Evolutionary conservation across 2,113 vertebrate species (phyloP).

Genomic region (Oryzias javanicus): DNA sequence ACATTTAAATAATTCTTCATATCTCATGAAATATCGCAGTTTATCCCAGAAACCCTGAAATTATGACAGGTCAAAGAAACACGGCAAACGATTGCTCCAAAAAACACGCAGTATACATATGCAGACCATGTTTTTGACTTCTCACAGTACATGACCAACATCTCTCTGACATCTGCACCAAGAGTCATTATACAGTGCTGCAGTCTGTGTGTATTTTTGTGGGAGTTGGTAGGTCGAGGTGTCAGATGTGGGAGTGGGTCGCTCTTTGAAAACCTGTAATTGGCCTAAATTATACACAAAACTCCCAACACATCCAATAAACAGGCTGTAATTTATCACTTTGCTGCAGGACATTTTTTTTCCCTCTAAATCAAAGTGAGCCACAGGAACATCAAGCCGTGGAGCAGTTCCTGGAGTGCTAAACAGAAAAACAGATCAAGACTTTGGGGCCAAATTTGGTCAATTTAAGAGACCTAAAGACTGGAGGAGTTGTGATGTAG

Average conservation of each 20-base stretch:
- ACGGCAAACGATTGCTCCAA: neutral
- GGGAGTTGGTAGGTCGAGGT: slow-evolving; percentile 15
- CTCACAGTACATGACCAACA: slow-evolving; percentile 20
- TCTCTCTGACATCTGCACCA: slow-evolving; percentile 21
- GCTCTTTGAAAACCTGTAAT: slow-evolving; percentile 49
- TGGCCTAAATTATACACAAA: slow-evolving; percentile 40
- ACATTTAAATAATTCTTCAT: no score
- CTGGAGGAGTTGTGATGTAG: slow-evolving; percentile 28
- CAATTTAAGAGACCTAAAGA: slow-evolving; percentile 25
- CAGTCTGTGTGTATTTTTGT: slow-evolving; percentile 6
- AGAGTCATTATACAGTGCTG: slow-evolving; percentile 3
- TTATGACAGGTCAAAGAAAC: slow-evolving; percentile 1
- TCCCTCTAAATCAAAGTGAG: slow-evolving; percentile 25
- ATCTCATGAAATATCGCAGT: no score
- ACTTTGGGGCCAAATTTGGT: slow-evolving; percentile 30
- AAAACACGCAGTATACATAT: slow-evolving; percentile 11
- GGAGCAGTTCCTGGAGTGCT: slow-evolving; percentile 27
- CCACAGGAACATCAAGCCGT: slow-evolving; percentile 22
- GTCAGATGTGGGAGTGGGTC: slow-evolving; percentile 32
- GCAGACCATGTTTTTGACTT: slow-evolving; percentile 16
- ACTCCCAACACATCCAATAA: slow-evolving; percentile 14
- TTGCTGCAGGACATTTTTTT: slow-evolving; percentile 12
- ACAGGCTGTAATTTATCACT: slow-evolving; percentile 36
- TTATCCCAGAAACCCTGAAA: no score
- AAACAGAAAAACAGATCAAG: slow-evolving; percentile 42